Evolutionary conservation across 2,797 vertebrate genomes (phyloP), one percentile per base, ranked within the genome.

Genomic region (Synanceia verrucosa): DNA sequence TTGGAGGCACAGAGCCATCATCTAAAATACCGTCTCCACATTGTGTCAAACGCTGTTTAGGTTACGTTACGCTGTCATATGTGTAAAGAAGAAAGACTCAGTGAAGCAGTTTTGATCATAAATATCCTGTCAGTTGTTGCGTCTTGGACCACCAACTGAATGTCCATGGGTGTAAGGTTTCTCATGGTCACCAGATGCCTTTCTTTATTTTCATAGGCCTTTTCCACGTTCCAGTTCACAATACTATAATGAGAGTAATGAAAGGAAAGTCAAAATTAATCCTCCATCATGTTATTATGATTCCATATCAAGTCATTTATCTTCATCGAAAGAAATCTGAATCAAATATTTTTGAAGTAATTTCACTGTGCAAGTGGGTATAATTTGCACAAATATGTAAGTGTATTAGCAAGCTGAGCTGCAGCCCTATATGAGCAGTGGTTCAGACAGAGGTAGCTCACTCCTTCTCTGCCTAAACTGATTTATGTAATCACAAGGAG

Each of bases 371-470:
- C 44, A 62, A 76, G 65, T 33, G 55, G 33, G 74, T 23, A 39
- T 21, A 50, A 76, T 85, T 80, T 81, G 58, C 59, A 83, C 53
- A 26, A 61, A 85, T 18, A 47, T 63, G 65, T 86, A 75, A 89
- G 75, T 81, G 68, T 70, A 65, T 86, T 52, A 86, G 85, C 86
- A 88, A 82, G 83, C 60, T 63, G 65, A 79, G 68, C 78, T 76
- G 65, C 56, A 65, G 69, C 9, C 37, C 68, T 1, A 11, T 70
- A 62, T 44, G 70, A 82, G 64, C 60, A 70, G 53, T 75, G 65
- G 79, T 86, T 87, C 82, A 88, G 56, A 44, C 60, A 81, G 78
- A 84, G 82, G 66, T 79, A 73, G 76, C 79, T 59, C 50, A 6
- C 81, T 79, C 69, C 50, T 81, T 73, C 70, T 70, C 36, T 39